Evolutionary conservation across 2,888 invertebrate genomes (phyloP).

Genomic region (Thera obeliscata): DNA sequence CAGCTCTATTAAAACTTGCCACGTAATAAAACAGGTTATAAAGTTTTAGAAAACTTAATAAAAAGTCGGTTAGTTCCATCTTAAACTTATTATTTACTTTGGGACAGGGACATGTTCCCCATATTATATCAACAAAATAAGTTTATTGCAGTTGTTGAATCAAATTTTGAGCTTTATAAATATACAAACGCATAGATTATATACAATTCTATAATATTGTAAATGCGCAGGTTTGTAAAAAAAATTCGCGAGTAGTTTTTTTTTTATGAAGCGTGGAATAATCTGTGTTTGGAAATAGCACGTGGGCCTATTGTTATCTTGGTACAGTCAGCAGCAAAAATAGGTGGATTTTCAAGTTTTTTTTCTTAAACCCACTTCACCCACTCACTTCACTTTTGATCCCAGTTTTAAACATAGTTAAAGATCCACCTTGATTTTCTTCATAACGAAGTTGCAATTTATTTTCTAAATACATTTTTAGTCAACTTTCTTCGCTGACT

Average conservation of each 20-base stretch:
- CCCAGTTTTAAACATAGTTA: no score
- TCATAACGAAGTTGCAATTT: no score
- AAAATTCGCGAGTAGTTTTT: not conserved
- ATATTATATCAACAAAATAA: conserved; percentile 6
- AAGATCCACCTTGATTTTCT: no score
- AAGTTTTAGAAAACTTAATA: not conserved
- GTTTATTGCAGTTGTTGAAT: conserved; percentile 14
- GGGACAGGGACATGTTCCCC: not conserved
- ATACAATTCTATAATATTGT: not conserved
- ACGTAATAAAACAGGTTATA: no score
- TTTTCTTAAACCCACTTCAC: no score
- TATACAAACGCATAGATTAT: conserved; percentile 19
- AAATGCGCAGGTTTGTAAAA: not conserved
- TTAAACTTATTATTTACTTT: not conserved
- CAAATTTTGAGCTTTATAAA: conserved; percentile 24
- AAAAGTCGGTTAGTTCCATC: not conserved
- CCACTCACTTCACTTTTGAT: no score
- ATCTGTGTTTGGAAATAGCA: not conserved
- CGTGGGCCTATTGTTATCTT: not conserved
- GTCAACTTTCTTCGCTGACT: no score
- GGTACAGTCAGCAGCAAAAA: no score
- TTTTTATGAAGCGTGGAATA: not conserved
- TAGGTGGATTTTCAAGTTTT: no score
- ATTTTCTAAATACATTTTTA: no score
- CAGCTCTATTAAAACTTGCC: no score